phyloP scores from a whole-genome alignment of 53 echinoderm and acorn worm genomes.

The Henricia sp. region DNA sequence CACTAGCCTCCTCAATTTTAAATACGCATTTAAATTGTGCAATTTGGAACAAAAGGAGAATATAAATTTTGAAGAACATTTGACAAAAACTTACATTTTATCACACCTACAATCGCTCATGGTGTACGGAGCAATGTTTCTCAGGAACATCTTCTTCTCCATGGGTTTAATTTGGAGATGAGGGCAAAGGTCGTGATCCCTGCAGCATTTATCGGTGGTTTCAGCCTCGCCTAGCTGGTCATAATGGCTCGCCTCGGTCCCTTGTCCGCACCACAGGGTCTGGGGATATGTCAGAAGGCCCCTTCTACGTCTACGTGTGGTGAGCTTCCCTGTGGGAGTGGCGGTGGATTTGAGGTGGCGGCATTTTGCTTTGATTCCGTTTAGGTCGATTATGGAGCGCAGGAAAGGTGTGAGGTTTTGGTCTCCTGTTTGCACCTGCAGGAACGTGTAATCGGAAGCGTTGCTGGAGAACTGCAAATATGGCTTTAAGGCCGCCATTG shows the following conservation, averaged over 20 bases:
- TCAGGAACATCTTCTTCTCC: conserved; percentile 70
- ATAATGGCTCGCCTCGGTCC: conserved; percentile 47
- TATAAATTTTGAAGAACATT: not conserved
- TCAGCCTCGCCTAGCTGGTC: conserved; percentile 54
- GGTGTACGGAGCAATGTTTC: conserved; percentile 75
- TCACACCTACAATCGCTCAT: conserved; percentile 86
- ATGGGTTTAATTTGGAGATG: conserved; percentile 34
- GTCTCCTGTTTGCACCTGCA: not conserved
- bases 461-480: conserved; percentile 45
- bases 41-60: too few relatives aligned
- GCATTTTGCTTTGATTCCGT: conserved; percentile 25
- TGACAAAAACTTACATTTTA: conserved; percentile 78
- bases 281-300: conserved; percentile 66
- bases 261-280: conserved; percentile 69
- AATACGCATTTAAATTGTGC: too few relatives aligned
- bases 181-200: conserved; percentile 67
- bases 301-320: conserved; percentile 53
- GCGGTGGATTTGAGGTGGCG: not conserved
- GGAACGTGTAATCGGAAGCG: conserved; percentile 21
- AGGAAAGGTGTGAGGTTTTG: conserved; percentile 2
- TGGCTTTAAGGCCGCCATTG: not conserved
- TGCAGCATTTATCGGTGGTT: conserved; percentile 56
- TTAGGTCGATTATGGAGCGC: conserved; percentile 22
- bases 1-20: too few relatives aligned
- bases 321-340: too few relatives aligned